Percentiles rank a stretch among this genome's conserved stretches.
Evolutionary conservation across 2,113 vertebrate species (phyloP).

Genomic region (Psittacus erithacus): DNA sequence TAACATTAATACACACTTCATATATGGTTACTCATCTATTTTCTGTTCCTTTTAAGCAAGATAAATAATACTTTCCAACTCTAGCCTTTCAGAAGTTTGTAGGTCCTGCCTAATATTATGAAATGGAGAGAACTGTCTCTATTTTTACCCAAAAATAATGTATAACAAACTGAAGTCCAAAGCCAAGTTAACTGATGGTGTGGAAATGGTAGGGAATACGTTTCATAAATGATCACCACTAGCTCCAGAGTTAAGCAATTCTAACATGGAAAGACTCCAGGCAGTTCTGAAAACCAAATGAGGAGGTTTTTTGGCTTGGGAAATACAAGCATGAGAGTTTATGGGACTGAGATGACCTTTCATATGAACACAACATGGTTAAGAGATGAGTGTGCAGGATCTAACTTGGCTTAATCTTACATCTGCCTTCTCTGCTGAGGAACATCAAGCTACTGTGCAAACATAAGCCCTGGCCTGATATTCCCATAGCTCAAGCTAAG

Average conservation of each 20-base stretch:
- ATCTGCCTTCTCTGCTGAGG: neutral
- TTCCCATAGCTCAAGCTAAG: neutral
- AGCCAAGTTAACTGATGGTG: neutral
- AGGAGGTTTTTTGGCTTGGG: neutral
- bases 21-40: neutral
- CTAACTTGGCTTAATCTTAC: neutral
- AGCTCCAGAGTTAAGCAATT: neutral
- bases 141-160: neutral
- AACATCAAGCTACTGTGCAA: neutral
- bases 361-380: neutral
- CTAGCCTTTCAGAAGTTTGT: neutral
- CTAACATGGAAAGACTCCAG: neutral
- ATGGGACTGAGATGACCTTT: constrained; percentile 45
- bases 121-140: neutral
- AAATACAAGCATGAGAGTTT: neutral
- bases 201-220: neutral
- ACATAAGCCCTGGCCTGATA: neutral
- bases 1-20: neutral
- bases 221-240: neutral
- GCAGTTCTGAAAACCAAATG: neutral
- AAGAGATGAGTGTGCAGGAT: constrained; percentile 3
- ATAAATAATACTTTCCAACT: neutral
- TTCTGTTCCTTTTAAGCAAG: neutral
- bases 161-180: neutral
- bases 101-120: neutral